A percentile compares a stretch with the other conserved stretches of the same genome.
Evolutionary conservation across 2,113 vertebrate species (phyloP).

Genomic region (Electrona antarctica): DNA sequence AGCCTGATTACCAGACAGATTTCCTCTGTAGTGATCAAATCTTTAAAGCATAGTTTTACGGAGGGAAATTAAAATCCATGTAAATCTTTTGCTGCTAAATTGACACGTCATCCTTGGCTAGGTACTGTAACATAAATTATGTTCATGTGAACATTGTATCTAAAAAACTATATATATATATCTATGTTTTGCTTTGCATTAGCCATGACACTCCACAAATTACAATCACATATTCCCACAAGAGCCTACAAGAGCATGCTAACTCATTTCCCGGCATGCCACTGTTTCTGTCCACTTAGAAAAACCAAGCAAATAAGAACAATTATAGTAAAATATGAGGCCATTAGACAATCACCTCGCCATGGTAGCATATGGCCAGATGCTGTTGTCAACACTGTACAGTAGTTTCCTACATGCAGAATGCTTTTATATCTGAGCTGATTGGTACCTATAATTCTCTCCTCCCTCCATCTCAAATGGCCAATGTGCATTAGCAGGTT

Average conservation of each 20-base stretch:
- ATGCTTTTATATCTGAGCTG: constrained; percentile 43
- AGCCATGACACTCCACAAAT: background rate
- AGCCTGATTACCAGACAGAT: no score
- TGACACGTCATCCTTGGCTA: background rate
- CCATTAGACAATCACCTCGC: constrained; percentile 34
- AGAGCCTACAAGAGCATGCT: no score
- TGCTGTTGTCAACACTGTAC: constrained; percentile 42
- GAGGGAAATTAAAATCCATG: no score
- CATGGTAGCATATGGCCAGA: constrained; percentile 24
- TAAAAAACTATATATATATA: no score
- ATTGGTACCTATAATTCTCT: constrained; percentile 43
- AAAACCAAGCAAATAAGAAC: background rate
- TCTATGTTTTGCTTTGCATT: background rate
- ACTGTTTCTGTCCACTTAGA: constrained; percentile 14
- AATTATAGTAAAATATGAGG: background rate
- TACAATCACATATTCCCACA: no score
- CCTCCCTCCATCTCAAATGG: constrained; percentile 56
- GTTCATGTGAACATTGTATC: constrained; percentile 1
- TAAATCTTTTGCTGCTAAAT: no score
- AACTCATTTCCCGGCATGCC: no score
- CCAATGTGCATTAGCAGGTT: constrained; percentile 56
- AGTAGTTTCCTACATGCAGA: constrained; percentile 25
- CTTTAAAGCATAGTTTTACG: no score
- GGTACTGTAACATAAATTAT: background rate
- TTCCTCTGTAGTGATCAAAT: no score